phyloP scores from a whole-genome alignment of 37 sponge, comb jelly and placozoan genomes.

The Aphrocallistes beatrix region DNA sequence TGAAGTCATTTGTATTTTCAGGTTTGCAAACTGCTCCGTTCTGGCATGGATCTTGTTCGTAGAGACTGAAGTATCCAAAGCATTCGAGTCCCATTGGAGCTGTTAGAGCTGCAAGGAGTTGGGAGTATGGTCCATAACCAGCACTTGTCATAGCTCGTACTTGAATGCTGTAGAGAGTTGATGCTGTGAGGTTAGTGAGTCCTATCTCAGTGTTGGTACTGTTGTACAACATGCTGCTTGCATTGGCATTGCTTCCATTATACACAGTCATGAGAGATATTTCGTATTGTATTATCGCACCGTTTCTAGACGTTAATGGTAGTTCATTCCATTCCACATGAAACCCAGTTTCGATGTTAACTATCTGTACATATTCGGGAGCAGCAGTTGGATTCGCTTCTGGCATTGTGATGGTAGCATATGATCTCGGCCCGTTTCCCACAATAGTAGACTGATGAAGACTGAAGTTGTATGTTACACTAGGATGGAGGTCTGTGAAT shows the following conservation, averaged over 20 bases:
- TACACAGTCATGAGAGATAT: not conserved
- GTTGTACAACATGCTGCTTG: not conserved
- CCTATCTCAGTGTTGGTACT: not conserved
- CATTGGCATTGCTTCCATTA: no score
- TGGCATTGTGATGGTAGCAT: not conserved
- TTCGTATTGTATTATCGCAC: not conserved
- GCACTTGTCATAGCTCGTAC: slow-evolving; percentile 8
- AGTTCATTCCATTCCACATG: slow-evolving; percentile 14
- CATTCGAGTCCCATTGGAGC: not conserved
- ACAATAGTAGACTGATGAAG: not conserved
- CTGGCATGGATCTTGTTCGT: not conserved
- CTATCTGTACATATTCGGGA: not conserved
- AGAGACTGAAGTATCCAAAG: not conserved
- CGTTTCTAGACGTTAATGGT: not conserved
- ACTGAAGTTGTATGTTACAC: slow-evolving; percentile 1
- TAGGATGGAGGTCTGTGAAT: not conserved
- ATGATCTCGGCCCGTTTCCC: not conserved
- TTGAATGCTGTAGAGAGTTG: not conserved
- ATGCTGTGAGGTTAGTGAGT: not conserved
- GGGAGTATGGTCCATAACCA: not conserved
- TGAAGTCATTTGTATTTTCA: not conserved
- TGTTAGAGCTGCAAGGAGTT: not conserved
- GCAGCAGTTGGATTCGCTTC: not conserved
- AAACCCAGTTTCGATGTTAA: not conserved
- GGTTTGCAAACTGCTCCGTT: not conserved